Base-by-base conservation (phyloP, 2,888 invertebrate species). In the Apamea sordens region DNA sequence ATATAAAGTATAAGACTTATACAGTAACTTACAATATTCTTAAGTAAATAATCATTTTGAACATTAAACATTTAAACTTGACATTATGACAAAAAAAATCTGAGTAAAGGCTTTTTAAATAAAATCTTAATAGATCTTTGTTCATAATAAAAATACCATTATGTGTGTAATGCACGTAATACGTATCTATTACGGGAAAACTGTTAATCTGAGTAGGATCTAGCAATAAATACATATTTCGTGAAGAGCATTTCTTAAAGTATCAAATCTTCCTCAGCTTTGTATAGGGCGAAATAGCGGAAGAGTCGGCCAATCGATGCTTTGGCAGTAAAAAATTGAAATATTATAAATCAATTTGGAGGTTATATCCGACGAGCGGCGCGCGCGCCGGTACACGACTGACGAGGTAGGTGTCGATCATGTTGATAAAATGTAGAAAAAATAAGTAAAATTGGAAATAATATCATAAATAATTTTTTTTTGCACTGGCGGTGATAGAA, bases 281-380 rank as follows among this genome's bases (percentile, higher is more conserved):
- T 75, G 87, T 84, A 75, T 84, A 91, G 85, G 76, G 88, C 88
- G 89, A 76, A 87, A 88, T 86, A 86, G 89, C 92, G 93, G 93
- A 93, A 93, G 92, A 92, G 87, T 86, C 78, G 79, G 75, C 85
- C 83, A 87, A 87, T 91, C 79, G 84, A 83, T 85, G 89, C 90
- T 90, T 89, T 90, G 87, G 88, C 91, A 90, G 91, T 92, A 93
- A 94, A 94, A 94, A 94, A 94, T 85, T 91, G 88, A 92, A 92
- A 92, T 91, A 92, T 93, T 93, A 93, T 94, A 93, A 94, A 94
- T 94, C 94, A 94, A 92, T 93, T 93, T 92, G 90, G 93, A 94
- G 94, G 93, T 92, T 93, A 92, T 90, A 93, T 93, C 92, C 91
- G 92, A 86, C 80, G 89, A 92, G 90, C 88, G 85, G 90, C 91